Evolutionary conservation across 2,888 invertebrate species (phyloP).

Genomic region (Chymomyza amoena): DNA sequence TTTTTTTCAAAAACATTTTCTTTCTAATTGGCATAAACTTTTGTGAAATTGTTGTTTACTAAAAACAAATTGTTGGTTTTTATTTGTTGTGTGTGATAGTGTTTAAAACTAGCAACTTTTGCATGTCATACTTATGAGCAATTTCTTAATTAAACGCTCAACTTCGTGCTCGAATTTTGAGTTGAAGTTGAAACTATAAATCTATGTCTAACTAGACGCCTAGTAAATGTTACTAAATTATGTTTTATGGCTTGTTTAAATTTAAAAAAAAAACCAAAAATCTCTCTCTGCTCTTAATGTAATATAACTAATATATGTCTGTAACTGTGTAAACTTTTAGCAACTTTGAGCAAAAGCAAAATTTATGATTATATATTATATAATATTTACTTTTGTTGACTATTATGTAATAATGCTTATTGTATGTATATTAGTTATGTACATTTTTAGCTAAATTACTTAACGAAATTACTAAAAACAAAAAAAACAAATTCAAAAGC

Average conservation of each 20-base stretch:
- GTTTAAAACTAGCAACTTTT: slow-evolving; percentile 27
- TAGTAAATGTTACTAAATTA: slow-evolving; percentile 17
- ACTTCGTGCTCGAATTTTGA: slow-evolving; percentile 12
- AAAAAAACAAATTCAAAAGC: slow-evolving; percentile 38
- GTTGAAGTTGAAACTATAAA: slow-evolving; percentile 41
- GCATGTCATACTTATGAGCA: slow-evolving; percentile 46
- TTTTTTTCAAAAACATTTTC: slow-evolving; percentile 45
- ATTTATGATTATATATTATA: slow-evolving; percentile 28
- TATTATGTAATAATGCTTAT: slow-evolving; percentile 71
- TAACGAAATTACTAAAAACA: slow-evolving; percentile 25
- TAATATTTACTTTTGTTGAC: slow-evolving; percentile 73
- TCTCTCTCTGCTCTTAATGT: slow-evolving; percentile 26
- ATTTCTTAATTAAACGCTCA: slow-evolving; percentile 31
- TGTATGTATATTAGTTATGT: slow-evolving; percentile 66
- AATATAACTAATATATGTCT: slow-evolving; percentile 32
- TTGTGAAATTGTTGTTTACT: neutral
- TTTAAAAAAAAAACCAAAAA: slow-evolving; percentile 9
- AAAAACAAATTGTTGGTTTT: slow-evolving; percentile 45
- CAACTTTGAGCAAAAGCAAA: slow-evolving; percentile 21
- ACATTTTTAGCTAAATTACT: slow-evolving; percentile 54
- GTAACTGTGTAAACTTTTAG: slow-evolving; percentile 32
- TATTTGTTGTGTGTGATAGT: slow-evolving; percentile 65
- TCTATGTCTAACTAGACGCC: slow-evolving; percentile 52
- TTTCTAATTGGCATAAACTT: neutral
- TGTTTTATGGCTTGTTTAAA: slow-evolving; percentile 42